Evolutionary conservation across 2,797 vertebrate genomes (phyloP).

Genomic region (Myotis pilosus): DNA sequence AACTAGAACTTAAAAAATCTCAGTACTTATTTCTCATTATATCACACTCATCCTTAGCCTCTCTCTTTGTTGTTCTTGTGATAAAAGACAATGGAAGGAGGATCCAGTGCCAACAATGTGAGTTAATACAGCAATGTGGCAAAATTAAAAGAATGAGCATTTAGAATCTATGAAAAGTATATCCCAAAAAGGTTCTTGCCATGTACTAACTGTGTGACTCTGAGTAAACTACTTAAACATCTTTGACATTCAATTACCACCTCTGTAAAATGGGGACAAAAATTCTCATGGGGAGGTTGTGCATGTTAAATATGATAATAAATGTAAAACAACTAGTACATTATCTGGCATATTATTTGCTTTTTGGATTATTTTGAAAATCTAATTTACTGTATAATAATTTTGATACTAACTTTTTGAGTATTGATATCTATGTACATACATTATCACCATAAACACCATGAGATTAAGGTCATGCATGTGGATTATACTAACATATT

Average conservation of each 20-base stretch:
- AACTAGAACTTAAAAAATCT: background rate
- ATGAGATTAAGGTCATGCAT: conserved; percentile 32
- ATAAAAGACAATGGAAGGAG: background rate
- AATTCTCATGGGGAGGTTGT: background rate
- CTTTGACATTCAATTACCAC: background rate
- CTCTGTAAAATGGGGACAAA: conserved; percentile 2
- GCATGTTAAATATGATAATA: background rate
- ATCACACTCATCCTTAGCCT: background rate
- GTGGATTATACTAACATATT: conserved; percentile 47
- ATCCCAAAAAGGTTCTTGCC: background rate
- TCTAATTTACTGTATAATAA: background rate
- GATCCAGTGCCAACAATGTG: background rate
- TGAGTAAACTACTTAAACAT: background rate
- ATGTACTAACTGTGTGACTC: background rate
- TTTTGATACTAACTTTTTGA: background rate
- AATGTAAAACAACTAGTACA: background rate
- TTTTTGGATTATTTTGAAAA: conserved; percentile 28
- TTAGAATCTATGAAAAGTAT: background rate
- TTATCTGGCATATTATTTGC: background rate
- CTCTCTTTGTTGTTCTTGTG: background rate
- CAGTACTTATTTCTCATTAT: background rate
- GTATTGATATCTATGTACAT: background rate
- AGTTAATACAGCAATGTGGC: background rate
- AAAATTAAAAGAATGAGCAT: background rate
- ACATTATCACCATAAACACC: background rate